Conservation (phyloP, 2,888 invertebrate genomes). For the Mesorhabditis belari region DNA sequence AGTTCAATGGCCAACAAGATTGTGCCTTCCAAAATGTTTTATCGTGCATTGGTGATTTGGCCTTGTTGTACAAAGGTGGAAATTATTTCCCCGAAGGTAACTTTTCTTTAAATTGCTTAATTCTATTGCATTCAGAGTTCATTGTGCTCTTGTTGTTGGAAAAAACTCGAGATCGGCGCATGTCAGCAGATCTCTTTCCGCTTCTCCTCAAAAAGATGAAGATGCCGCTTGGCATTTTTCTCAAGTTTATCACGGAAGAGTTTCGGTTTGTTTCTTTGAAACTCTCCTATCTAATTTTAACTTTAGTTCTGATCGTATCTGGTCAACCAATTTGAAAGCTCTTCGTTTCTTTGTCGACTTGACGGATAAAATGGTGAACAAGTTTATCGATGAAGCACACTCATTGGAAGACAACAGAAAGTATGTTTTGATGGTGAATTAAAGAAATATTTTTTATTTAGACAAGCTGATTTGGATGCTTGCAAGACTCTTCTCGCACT, state of each 20-base stretch:
- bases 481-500: too few species aligned
- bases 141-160: conserved; percentile 33
- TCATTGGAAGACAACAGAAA: too few species aligned
- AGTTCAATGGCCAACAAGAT: conserved; percentile 1
- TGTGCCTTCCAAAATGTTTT: conserved; percentile 2
- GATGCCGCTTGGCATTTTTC: conserved; percentile 18
- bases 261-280: conserved; percentile 21
- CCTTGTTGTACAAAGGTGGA: conserved; percentile 17
- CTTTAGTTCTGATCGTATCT: conserved; percentile 24
- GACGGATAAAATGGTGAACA: conserved; percentile 11
- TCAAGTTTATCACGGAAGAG: conserved; percentile 26
- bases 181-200: conserved; percentile 16
- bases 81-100: conserved; percentile 29
- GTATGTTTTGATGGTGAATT: too few species aligned
- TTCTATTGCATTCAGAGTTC: conserved; percentile 17
- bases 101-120: background rate
- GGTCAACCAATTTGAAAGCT: conserved; percentile 32
- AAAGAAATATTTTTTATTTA: too few species aligned
- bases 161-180: conserved; percentile 16
- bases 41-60: conserved; percentile 16
- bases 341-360: conserved; percentile 19
- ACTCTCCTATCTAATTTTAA: background rate
- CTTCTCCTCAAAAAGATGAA: conserved; percentile 20
- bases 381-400: conserved; percentile 2
- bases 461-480: too few species aligned